Percentiles rank a stretch among this genome's conserved stretches.
These are phyloP conservation scores for Falco novaeseelandiae DNA, from an alignment of 2,797 vertebrate species.

Conservation along the genomic window DNA sequence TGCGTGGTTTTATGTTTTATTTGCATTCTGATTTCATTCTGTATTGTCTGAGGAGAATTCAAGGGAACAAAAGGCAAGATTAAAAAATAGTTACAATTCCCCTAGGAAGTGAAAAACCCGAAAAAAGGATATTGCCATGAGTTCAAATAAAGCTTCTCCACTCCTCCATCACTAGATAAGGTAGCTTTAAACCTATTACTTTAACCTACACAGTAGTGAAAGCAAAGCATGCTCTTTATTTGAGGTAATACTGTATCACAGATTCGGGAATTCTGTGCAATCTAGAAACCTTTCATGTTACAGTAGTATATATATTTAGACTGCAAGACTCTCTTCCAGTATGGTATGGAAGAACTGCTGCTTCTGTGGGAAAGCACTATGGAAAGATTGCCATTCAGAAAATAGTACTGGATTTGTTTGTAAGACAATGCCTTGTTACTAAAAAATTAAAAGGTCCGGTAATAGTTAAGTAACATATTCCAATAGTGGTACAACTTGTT, in stretches of 20 bases:
- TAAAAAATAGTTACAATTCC: not conserved
- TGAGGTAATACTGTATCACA: not conserved
- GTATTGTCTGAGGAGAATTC: not conserved
- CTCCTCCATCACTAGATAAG: not conserved
- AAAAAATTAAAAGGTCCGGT: not conserved
- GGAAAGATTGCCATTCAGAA: not conserved
- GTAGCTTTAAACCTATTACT: not conserved
- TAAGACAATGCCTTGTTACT: not conserved
- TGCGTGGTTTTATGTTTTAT: not conserved
- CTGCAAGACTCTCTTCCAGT: not conserved
- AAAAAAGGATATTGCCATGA: not conserved
- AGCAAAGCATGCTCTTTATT: not conserved
- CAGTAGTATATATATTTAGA: not conserved
- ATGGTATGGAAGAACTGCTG: not conserved
- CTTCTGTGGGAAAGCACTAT: not conserved
- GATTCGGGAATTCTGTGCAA: not conserved
- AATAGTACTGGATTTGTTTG: not conserved
- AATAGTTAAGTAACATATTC: not conserved
- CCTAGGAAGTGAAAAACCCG: not conserved
- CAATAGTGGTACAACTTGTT: not conserved
- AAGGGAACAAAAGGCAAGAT: not conserved
- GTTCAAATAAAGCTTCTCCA: not conserved
- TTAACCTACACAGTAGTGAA: not conserved
- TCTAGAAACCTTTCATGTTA: not conserved
- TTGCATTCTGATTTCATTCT: not conserved